Evolutionary conservation across 2,113 vertebrate genomes (phyloP), one percentile per base, ranked within the genome.

Genomic region (Peucedramus taeniatus): DNA sequence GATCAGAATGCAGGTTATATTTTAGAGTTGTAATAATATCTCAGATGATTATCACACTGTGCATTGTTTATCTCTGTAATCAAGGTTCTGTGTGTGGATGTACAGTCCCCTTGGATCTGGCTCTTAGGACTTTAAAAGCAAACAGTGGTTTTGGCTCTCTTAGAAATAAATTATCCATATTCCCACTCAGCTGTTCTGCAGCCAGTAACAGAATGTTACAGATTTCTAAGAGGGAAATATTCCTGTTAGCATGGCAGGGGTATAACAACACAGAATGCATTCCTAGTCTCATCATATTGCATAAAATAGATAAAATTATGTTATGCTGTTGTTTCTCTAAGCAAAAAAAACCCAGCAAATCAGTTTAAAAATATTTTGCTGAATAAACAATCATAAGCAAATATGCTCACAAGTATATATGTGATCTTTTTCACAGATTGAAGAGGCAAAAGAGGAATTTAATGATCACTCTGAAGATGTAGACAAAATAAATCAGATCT

Each of bases 401-500:
- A 87, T 24, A 11, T 54, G 15, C 23, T 82, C 1, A 17, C 68
- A 94, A 93, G 82, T 87, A 79, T 21, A 47, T 37, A 14, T 93
- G 70, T 57, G 78, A 10, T 82, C 26, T 83, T 64, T 96, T 96
- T 74, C 92, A 27, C 97, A 99, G 99, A 98, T 99, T 66, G 76
- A 97, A 90, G 96, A 96, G 9, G 98, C 98, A 22, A 99, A 99
- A 97, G 97, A 98, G 70, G 99, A 99, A 86, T 98, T 99, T 83
- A 97, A 94, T 35, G 97, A 98, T 66, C 98, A 98, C 23, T 96
- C 97, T 47, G 98, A 98, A 88, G 93, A 94, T 23, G 98, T 99
- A 85, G 99, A 99, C 65, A 98, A 98, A 96, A 98, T 99, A 96
- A 98, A 98, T 90, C 97, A 97, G 26, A 98, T 99, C 83, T 99